Percentiles rank a stretch among this genome's conserved stretches.
These are phyloP conservation scores for Drosophila nasuta DNA, from an alignment of 1,140 invertebrate species.

Conservation along the genomic window DNA sequence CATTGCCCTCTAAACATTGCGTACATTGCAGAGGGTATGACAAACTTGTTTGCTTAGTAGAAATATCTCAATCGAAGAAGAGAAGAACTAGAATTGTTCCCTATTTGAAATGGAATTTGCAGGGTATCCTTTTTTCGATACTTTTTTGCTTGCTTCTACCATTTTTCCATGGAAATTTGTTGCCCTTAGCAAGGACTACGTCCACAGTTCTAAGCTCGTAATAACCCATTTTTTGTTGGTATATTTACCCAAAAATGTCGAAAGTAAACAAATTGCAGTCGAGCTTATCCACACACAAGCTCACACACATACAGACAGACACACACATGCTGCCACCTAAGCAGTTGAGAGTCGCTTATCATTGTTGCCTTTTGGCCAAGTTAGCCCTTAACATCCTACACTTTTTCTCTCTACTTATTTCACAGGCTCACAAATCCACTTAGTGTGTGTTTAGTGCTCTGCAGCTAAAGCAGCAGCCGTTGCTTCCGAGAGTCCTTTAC, in stretches of 20 bases:
- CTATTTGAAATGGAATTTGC: background rate
- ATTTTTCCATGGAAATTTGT: conserved; percentile 66
- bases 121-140: background rate
- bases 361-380: conserved; percentile 34
- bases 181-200: background rate
- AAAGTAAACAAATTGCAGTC: conserved; percentile 84
- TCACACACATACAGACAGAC: conserved; percentile 34
- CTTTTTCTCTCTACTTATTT: conserved; percentile 1
- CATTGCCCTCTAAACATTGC: background rate
- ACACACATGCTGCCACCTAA: conserved; percentile 3
- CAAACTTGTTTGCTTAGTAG: background rate
- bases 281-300: conserved; percentile 66
- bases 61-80: too few species aligned
- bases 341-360: conserved; percentile 43
- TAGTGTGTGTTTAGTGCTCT: conserved; percentile 76
- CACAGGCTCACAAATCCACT: conserved; percentile 71
- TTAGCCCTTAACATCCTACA: background rate
- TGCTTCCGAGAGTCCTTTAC: conserved; percentile 8
- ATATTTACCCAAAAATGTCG: conserved; percentile 77
- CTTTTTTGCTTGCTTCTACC: conserved; percentile 22
- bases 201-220: conserved; percentile 63
- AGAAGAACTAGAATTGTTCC: too few species aligned
- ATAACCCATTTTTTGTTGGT: conserved; percentile 70
- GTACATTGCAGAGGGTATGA: background rate
- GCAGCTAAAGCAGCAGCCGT: background rate